Base-by-base conservation (phyloP, 2,888 invertebrate genomes). In the Tenthredo amoena region DNA sequence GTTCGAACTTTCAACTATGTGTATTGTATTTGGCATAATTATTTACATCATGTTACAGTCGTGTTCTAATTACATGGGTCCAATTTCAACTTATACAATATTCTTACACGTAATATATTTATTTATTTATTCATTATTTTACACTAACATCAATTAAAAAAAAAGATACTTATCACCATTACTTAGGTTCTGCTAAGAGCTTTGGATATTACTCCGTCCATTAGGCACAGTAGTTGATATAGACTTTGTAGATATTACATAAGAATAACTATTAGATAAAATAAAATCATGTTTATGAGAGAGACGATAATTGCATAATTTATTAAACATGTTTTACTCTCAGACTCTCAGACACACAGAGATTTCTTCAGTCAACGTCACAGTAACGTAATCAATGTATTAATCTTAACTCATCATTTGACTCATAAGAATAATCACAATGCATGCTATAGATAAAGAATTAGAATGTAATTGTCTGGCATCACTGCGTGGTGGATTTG, bases 311-410 rank as follows among this genome's bases (percentile, higher is more conserved):
- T 68, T 82, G n/a, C 18, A 37, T 40, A 88, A 91, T 88, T 90
- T 91, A 84, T 92, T 89, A 81, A 81, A 81, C 21, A 84, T 31
- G 68, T 86, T 85, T 58, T n/a, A 74, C 3, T 43, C 68, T 68
- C 31, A 68, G 15, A 31, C 68, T 37, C n/a, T 34, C 37, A 1
- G 6, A 26, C 3, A 62, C 31, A 71, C 37, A 71, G 68, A 68
- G 26, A 68, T 12, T 68, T 15, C 3, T 21, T 43, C 40, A 74
- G 40, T 74, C 43, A 21, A 34, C 18, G 18, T 77, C 18, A 81
- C 18, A 18, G 4, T 12, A 79, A 34, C 31, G 37, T 15, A 12
- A 34, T n/a, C 55, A 50, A 77, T 50, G 34, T 34, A 77, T 34
- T 77, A 9, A 62, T 74, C 26, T 43, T 4, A 74, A 31, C 50